Conservation (phyloP, 1,140 invertebrate genomes). For the Araneus ventricosus region DNA sequence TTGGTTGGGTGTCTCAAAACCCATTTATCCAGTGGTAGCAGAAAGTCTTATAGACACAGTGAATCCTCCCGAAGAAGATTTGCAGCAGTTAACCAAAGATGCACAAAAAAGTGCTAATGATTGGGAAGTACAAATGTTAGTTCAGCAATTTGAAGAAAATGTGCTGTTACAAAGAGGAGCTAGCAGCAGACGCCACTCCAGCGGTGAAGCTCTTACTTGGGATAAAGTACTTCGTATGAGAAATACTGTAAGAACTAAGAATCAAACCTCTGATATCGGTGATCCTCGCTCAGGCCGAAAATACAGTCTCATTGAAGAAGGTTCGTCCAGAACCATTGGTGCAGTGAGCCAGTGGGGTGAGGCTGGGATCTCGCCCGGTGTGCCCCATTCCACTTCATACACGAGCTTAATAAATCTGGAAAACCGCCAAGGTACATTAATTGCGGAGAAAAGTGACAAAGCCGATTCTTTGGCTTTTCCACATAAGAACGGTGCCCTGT, state of each 20-base stretch:
- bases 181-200: constrained; percentile 41
- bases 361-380: background rate
- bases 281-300: constrained; percentile 30
- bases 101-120: constrained; percentile 80
- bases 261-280: background rate
- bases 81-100: background rate
- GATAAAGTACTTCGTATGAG: constrained; percentile 42
- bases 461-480: background rate
- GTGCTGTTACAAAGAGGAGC: background rate
- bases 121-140: constrained; percentile 89
- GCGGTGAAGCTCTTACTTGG: constrained; percentile 57
- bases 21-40: constrained; percentile 26
- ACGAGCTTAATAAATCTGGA: constrained; percentile 61
- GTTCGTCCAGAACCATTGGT: constrained; percentile 3
- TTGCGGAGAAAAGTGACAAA: background rate
- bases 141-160: constrained; percentile 85
- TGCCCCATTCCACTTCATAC: constrained; percentile 60
- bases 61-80: background rate
- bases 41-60: constrained; percentile 34
- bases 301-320: constrained; percentile 61
- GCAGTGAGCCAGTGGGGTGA: background rate
- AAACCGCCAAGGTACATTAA: background rate
- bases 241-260: background rate
- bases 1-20: background rate
- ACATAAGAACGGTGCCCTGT: background rate